These are phyloP conservation scores for Eidolon dupreanum DNA, from an alignment of 2,797 vertebrate genomes.

Conservation along the genomic window DNA sequence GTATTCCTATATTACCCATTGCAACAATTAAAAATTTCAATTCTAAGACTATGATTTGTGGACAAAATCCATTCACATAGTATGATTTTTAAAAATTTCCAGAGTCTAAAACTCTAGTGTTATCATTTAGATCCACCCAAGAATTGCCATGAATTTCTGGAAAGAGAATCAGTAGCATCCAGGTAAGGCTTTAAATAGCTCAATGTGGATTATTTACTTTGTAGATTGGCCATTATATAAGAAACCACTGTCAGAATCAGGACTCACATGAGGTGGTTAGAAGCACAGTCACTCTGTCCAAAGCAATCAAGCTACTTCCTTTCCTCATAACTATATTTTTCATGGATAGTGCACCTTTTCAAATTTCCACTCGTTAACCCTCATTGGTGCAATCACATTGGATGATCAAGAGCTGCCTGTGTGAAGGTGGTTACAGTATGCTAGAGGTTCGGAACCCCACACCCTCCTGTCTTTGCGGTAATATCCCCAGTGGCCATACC, in stretches of 20 bases:
- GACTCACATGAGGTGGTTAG: neutral
- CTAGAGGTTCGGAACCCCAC: neutral
- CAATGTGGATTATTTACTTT: neutral
- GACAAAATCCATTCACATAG: neutral
- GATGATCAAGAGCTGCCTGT: neutral
- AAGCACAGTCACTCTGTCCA: neutral
- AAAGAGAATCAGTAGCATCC: neutral
- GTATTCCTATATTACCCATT: neutral
- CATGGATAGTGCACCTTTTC: neutral
- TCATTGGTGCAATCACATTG: neutral
- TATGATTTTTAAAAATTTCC: neutral
- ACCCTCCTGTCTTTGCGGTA: neutral
- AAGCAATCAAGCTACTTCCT: neutral
- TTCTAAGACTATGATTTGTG: neutral
- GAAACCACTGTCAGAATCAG: neutral
- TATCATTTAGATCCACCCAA: neutral
- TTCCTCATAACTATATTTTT: conserved; percentile 4
- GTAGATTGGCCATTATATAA: neutral
- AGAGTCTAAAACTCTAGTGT: neutral
- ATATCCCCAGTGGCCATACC: neutral
- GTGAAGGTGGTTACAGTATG: neutral
- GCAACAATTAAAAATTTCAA: neutral
- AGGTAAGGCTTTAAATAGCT: neutral
- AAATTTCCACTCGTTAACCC: conserved; percentile 9
- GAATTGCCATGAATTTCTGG: neutral